Conservation (phyloP, 2,113 vertebrate species). For the Gymnogyps californianus region DNA sequence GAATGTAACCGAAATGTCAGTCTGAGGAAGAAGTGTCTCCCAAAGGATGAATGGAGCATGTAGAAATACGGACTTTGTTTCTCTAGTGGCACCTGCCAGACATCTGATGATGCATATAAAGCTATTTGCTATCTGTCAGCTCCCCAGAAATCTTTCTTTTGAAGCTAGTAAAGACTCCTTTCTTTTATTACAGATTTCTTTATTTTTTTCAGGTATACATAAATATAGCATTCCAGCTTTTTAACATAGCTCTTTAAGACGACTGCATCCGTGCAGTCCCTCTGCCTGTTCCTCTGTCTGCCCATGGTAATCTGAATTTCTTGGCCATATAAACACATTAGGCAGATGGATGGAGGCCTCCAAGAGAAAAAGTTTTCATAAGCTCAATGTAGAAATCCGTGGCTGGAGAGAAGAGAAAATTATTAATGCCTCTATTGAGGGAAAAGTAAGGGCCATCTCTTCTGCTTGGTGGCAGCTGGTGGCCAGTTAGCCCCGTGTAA, state of each 20-base stretch:
- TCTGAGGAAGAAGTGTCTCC: neutral
- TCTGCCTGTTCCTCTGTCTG: neutral
- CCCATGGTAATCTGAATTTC: neutral
- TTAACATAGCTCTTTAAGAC: neutral
- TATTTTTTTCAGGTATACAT: neutral
- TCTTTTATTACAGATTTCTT: neutral
- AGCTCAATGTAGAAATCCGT: neutral
- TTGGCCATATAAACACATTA: neutral
- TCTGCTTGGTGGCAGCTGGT: neutral
- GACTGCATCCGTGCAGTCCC: neutral
- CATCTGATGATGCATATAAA: neutral
- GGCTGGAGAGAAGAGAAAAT: neutral
- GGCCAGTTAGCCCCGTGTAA: neutral
- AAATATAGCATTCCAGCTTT: neutral
- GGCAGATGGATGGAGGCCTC: neutral
- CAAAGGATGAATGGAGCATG: neutral
- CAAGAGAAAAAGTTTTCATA: neutral
- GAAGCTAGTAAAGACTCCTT: neutral
- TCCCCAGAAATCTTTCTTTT: neutral
- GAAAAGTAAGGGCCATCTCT: neutral
- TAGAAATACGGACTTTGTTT: neutral
- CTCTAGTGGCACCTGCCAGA: neutral
- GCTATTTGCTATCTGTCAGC: neutral
- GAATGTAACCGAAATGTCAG: conserved; percentile 26
- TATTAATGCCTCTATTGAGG: neutral